Evolutionary conservation across 2,888 invertebrate species (phyloP).

Genomic region (Schizotus pectinicornis): DNA sequence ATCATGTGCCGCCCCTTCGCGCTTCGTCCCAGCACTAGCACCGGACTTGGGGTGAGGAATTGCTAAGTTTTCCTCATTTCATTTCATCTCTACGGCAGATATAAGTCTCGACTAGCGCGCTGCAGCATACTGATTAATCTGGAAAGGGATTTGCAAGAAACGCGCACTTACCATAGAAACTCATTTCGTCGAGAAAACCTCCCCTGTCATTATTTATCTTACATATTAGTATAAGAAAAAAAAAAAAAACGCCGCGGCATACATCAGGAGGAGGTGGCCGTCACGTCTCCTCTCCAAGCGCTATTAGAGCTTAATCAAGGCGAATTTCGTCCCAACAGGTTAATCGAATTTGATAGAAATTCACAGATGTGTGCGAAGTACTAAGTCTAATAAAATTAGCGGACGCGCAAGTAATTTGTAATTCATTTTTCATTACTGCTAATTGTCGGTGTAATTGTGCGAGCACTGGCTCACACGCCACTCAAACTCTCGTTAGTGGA

Average conservation of each 20-base stretch:
- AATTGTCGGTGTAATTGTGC: slow-evolving; percentile 53
- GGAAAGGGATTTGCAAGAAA: slow-evolving; percentile 51
- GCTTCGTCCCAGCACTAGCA: slow-evolving; percentile 37
- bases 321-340: neutral
- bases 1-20: slow-evolving; percentile 41
- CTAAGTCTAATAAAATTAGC: slow-evolving; percentile 39
- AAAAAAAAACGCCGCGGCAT: slow-evolving; percentile 17
- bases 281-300: no score
- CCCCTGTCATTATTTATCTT: slow-evolving; percentile 42
- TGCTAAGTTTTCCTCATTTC: slow-evolving; percentile 60
- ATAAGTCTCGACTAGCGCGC: slow-evolving; percentile 55
- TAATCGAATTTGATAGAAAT: slow-evolving; percentile 26
- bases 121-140: slow-evolving; percentile 58
- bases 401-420: slow-evolving; percentile 44
- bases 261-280: slow-evolving; percentile 12
- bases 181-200: slow-evolving; percentile 41
- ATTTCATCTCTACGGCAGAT: slow-evolving; percentile 58
- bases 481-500: slow-evolving; percentile 53
- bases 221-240: no score
- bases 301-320: neutral
- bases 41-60: slow-evolving; percentile 54
- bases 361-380: slow-evolving; percentile 28
- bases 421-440: slow-evolving; percentile 53
- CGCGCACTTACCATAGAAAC: slow-evolving; percentile 43
- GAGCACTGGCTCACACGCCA: slow-evolving; percentile 49